Base-by-base conservation (phyloP, 2,797 vertebrate species). In the Mormyrops boulengeri region DNA sequence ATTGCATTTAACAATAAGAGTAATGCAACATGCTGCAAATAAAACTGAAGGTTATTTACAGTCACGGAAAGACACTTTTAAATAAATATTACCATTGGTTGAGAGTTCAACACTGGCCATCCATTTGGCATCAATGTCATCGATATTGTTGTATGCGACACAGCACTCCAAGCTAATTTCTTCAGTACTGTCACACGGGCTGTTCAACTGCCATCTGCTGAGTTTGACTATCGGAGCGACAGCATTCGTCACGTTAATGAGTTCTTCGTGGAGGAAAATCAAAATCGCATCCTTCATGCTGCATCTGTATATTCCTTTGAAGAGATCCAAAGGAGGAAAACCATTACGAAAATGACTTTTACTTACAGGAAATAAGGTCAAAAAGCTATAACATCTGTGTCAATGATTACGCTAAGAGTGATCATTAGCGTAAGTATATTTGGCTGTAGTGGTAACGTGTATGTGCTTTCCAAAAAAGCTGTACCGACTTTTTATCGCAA, bases 251-350 rank as follows among this genome's bases (percentile, higher is more conserved):
- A 85, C 47, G 12, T 50, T 52, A 52, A 85, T 50, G 44, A 85
- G 11, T 52, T 85, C 82, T 85, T 85, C 82, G 30, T 85, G 49
- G 49, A 52, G n/a, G 50, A 49, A 85, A 52, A 30, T 38, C 52
- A 87, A 50, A 53, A 87, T 87, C 11, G 50, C 14, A n/a, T 87
- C 52, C 26, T 87, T 53, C 30, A 87, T 26, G 52, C 12, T 55
- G 49, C 52, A 87, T 55, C 26, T 38, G 52, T 87, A 87, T 87
- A 52, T 57, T 87, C 85, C 85, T 87, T 87, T 87, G 50, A 57
- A 30, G 85, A 85, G 49, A 50, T 85, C 26, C 47, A 85, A 49
- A 85, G 47, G 22, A 49, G 12, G n/a, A 84, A 84, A 49, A 47
- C 80, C 17, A 82, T 82, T 82, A 85, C 30, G 22, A 52, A 85